phyloP scores from a whole-genome alignment of 2,113 vertebrate genomes.

The Asarcornis scutulata region DNA sequence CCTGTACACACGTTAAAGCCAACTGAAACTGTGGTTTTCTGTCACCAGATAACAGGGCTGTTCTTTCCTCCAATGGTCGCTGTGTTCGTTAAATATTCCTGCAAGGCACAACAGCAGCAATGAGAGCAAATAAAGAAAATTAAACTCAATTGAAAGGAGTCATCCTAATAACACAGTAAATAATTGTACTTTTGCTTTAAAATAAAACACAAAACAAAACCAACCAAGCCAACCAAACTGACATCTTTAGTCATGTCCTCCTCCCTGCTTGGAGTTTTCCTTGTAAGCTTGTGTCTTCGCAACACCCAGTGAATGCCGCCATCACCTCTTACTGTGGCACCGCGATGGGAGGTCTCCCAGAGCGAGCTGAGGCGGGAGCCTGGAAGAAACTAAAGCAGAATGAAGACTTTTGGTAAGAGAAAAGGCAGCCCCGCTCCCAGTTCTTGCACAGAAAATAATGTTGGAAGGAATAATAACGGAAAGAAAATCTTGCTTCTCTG shows the following conservation, averaged over 20 bases:
- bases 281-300: constrained; percentile 76
- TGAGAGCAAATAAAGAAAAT: constrained; percentile 80
- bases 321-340: constrained; percentile 67
- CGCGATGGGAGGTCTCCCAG: constrained; percentile 68
- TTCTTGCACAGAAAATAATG: constrained; percentile 65
- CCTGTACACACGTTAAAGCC: constrained; percentile 65
- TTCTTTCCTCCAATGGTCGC: constrained; percentile 76
- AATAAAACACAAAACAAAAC: constrained; percentile 62
- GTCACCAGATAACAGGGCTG: constrained; percentile 76
- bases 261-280: constrained; percentile 76
- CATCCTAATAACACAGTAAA: constrained; percentile 75
- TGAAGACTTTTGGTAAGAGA: constrained; percentile 74
- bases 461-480: constrained; percentile 70
- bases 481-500: constrained; percentile 39
- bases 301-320: constrained; percentile 69
- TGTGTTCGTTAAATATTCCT: constrained; percentile 75
- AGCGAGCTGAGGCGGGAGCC: constrained; percentile 61
- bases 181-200: constrained; percentile 78
- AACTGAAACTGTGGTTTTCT: constrained; percentile 70
- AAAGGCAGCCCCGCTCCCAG: constrained; percentile 62
- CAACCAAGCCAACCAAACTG: constrained; percentile 64
- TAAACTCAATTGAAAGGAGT: constrained; percentile 74
- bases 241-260: constrained; percentile 70
- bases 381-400: constrained; percentile 71
- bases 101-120: constrained; percentile 75